Base-by-base conservation (phyloP, 2,797 vertebrate genomes). In the Pangasius mekongensis region DNA sequence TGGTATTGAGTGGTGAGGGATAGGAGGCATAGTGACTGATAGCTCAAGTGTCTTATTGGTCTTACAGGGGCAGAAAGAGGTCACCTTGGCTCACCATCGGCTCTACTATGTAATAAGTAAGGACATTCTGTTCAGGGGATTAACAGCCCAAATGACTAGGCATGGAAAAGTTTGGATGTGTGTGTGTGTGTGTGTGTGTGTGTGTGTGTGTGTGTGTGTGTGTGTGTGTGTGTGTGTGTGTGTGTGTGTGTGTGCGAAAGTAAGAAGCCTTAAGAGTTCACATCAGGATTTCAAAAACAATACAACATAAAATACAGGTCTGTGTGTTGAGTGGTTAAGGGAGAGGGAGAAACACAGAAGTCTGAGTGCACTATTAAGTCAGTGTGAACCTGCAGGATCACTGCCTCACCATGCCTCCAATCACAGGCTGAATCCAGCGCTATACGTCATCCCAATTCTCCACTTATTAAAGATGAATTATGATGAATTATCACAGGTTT, bases 121-220 rank as follows among this genome's bases (percentile, higher is more conserved):
- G 88, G 83, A 89, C 67, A 86, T 85, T 84, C 86, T 86, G 73
- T 73, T 84, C 78, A 85, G 56, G 30, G 87, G 88, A 91, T 91
- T 90, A 87, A 83, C 90, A 86, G 80, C 64, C 22, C 56, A 49
- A 87, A 87, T 87, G 64, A 80, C 47, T 58, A 98, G 89, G 62
- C 52, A 84, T 87, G 84, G 86, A 88, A 91, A 88, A 39, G 49
- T 97, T 95, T 97, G 97, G 84, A 54, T 47, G 56, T n/a, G 9
- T 24, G n/a, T 6, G 24, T 49, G 56, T 62, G 36, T 8, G 71
- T 43, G 60, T 85, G 27, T 39, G 71, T 74, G 27, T 85, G 33
- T 33, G 49, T 97, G 97, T 87, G 78, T 54, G 58, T 39, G 10
- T 36, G 11, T 7, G 27, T 24, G 64, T 52, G 43, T 24, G 83